phyloP scores from a whole-genome alignment of 2,113 vertebrate species.

The Neodontobutis hainanensis region DNA sequence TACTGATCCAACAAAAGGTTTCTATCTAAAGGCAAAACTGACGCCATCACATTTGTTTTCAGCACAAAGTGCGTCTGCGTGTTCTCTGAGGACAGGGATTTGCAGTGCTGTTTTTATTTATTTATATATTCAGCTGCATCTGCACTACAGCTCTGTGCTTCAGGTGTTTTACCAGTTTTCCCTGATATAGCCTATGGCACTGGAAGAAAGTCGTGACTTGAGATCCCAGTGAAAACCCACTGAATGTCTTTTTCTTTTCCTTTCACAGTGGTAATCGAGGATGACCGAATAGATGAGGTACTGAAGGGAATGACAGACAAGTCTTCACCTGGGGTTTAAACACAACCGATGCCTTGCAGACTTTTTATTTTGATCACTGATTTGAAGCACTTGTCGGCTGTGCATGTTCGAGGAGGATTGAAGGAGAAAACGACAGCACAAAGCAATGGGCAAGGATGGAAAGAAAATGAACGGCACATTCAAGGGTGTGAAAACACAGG shows the following conservation, averaged over 20 bases:
- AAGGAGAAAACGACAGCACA: conserved; percentile 75
- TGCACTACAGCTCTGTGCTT: background rate
- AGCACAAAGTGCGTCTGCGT: conserved; percentile 9
- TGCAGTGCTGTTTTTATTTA: conserved; percentile 12
- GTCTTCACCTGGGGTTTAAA: conserved; percentile 95
- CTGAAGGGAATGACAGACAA: conserved; percentile 98
- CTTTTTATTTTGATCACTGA: conserved; percentile 84
- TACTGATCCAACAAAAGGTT: conserved; percentile 9
- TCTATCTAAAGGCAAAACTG: conserved; percentile 6
- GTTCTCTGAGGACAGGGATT: conserved; percentile 8
- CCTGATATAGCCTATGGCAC: background rate
- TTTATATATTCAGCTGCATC: conserved; percentile 33
- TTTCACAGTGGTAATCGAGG: conserved; percentile 95
- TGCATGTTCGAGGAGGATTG: conserved; percentile 86
- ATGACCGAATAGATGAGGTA: conserved; percentile 98
- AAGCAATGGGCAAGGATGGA: conserved; percentile 63
- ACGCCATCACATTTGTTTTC: conserved; percentile 41
- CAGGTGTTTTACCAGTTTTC: conserved; percentile 6
- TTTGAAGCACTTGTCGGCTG: conserved; percentile 90
- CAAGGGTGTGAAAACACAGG: conserved; percentile 1
- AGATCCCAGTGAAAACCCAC: background rate
- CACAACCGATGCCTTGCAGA: conserved; percentile 79
- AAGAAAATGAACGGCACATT: background rate
- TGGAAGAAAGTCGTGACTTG: background rate
- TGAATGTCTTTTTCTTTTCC: background rate